A percentile compares a stretch with the other conserved stretches of the same genome.
phyloP scores from a whole-genome alignment of 2,888 invertebrate species.

The Hypomecis atomaria region DNA sequence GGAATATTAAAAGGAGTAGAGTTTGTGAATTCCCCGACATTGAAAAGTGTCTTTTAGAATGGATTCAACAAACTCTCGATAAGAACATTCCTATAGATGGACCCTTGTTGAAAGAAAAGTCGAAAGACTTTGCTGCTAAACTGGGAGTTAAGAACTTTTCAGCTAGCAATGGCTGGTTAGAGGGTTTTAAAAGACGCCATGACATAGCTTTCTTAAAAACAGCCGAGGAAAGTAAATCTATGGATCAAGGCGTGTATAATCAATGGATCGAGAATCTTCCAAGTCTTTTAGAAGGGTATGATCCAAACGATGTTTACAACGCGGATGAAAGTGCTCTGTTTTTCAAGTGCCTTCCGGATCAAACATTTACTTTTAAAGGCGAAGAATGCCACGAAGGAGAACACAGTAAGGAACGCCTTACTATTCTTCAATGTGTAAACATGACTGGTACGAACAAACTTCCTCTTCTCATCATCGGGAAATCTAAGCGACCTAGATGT shows the following conservation, averaged over 20 bases:
- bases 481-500: slow-evolving; percentile 2
- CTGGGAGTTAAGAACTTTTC: slow-evolving; percentile 2
- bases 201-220: slow-evolving; percentile 6
- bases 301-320: slow-evolving; percentile 2
- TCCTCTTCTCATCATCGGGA: neutral
- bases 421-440: slow-evolving; percentile 3
- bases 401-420: slow-evolving; percentile 6
- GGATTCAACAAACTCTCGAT: neutral
- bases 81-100: slow-evolving; percentile 6
- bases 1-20: neutral
- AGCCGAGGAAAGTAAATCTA: slow-evolving; percentile 9
- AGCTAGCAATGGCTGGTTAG: slow-evolving; percentile 14
- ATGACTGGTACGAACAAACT: slow-evolving; percentile 4
- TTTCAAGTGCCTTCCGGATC: slow-evolving; percentile 9
- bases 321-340: slow-evolving; percentile 7
- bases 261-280: slow-evolving; percentile 1
- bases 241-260: neutral
- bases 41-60: neutral
- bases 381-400: slow-evolving; percentile 5
- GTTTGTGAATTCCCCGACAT: neutral
- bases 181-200: slow-evolving; percentile 6
- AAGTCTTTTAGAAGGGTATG: neutral
- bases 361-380: neutral
- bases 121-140: slow-evolving; percentile 2
- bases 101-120: neutral